phyloP scores from a whole-genome alignment of 1,140 invertebrate species.

The Drosophila athabasca region DNA sequence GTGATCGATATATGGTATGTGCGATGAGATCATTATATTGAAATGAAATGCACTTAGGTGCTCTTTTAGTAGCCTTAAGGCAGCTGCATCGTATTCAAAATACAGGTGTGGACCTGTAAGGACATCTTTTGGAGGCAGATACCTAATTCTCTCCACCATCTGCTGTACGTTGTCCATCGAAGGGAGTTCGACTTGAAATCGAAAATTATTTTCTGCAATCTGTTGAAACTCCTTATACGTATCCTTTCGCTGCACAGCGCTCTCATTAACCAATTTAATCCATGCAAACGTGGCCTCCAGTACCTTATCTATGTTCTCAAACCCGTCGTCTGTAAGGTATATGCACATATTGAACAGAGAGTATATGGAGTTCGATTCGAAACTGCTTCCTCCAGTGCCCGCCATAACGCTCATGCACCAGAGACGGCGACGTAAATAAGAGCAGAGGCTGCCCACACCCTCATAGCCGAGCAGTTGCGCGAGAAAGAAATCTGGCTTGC shows the following conservation, averaged over 20 bases:
- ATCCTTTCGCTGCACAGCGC: conserved; percentile 85
- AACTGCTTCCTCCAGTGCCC: conserved; percentile 89
- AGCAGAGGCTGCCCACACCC: conserved; percentile 93
- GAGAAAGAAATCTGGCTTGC: conserved; percentile 91
- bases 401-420: conserved; percentile 92
- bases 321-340: conserved; percentile 91
- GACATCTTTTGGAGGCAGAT: conserved; percentile 90
- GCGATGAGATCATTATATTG: too few relatives aligned
- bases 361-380: conserved; percentile 89
- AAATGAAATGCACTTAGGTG: too few relatives aligned
- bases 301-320: conserved; percentile 89
- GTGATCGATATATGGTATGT: too few relatives aligned
- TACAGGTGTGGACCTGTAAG: conserved; percentile 89
- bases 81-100: conserved; percentile 90
- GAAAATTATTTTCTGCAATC: conserved; percentile 89
- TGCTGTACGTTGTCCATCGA: conserved; percentile 91
- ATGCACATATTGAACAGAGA: conserved; percentile 90
- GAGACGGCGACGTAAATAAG: conserved; percentile 91
- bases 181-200: conserved; percentile 86
- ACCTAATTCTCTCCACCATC: conserved; percentile 90
- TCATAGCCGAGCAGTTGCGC: conserved; percentile 95
- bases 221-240: conserved; percentile 83
- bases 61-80: conserved; percentile 82
- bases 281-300: conserved; percentile 89
- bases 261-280: conserved; percentile 87